These are phyloP conservation scores for Heliconius ismenius DNA, from an alignment of 2,888 invertebrate genomes.

Conservation along the genomic window DNA sequence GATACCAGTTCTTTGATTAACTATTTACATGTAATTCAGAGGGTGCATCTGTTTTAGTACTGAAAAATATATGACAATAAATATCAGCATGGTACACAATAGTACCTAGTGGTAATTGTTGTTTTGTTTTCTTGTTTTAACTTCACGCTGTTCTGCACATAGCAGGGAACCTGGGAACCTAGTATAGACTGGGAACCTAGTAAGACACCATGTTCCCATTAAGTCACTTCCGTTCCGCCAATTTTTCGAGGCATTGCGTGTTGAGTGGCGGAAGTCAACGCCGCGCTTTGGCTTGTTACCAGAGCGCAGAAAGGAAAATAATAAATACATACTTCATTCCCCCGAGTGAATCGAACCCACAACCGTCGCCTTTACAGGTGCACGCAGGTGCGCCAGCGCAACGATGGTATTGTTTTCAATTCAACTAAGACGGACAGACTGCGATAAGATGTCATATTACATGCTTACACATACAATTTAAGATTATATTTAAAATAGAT, in stretches of 20 bases:
- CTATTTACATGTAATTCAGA: slow-evolving; percentile 35
- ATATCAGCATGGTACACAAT: too few relatives aligned
- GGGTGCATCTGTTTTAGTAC: slow-evolving; percentile 1
- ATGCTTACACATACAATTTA: neutral
- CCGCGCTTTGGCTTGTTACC: neutral
- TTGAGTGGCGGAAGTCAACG: neutral
- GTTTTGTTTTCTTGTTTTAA: neutral
- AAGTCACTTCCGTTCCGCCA: neutral
- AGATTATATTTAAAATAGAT: slow-evolving; percentile 1
- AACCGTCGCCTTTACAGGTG: too few relatives aligned
- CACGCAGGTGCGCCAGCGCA: too few relatives aligned
- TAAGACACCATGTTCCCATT: too few relatives aligned
- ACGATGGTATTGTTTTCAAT: too few relatives aligned
- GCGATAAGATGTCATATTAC: neutral
- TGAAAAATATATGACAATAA: slow-evolving; percentile 13
- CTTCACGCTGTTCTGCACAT: neutral
- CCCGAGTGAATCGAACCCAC: too few relatives aligned
- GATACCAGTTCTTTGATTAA: slow-evolving; percentile 33
- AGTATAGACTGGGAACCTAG: neutral
- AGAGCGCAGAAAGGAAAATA: neutral
- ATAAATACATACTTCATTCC: neutral
- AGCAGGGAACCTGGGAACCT: neutral
- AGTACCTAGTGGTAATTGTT: too few relatives aligned
- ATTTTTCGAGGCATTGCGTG: neutral
- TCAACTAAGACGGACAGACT: too few relatives aligned